A percentile compares a stretch with the other conserved stretches of the same genome.
These are phyloP conservation scores for Argyresthia goedartella DNA, from an alignment of 2,888 invertebrate species.

Conservation along the genomic window DNA sequence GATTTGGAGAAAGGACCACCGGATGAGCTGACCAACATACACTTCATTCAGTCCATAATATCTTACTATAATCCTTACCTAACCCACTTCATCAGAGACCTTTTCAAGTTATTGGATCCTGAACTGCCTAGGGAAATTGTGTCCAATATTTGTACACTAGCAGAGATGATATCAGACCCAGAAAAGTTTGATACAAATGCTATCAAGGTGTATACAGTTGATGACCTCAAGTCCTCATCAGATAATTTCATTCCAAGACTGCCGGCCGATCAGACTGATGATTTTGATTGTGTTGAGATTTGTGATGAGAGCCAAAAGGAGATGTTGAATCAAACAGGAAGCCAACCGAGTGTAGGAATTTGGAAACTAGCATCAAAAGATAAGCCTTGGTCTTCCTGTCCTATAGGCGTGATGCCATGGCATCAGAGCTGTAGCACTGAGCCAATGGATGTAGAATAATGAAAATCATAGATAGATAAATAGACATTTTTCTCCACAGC, in stretches of 20 bases:
- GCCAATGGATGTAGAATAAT: constrained; percentile 1
- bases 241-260: constrained; percentile 9
- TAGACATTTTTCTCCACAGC: constrained; percentile 37
- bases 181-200: constrained; percentile 24
- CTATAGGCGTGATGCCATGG: constrained; percentile 66
- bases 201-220: constrained; percentile 48
- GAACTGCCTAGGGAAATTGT: constrained; percentile 27
- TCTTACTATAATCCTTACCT: constrained; percentile 48
- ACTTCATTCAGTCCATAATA: constrained; percentile 45
- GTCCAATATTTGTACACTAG: constrained; percentile 35
- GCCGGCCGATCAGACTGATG: constrained; percentile 9
- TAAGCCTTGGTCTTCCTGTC: constrained; percentile 51
- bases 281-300: constrained; percentile 14
- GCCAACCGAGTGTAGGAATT: constrained; percentile 19
- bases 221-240: constrained; percentile 37
- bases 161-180: constrained; percentile 42
- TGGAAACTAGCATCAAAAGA: constrained; percentile 39
- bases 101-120: constrained; percentile 40
- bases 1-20: constrained; percentile 45
- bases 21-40: constrained; percentile 34
- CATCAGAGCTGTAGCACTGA: constrained; percentile 21
- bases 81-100: constrained; percentile 38
- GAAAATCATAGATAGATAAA: background rate
- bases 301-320: too few species aligned
- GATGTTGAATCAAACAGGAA: constrained; percentile 5